Evolutionary conservation across 1,140 invertebrate genomes (phyloP), one percentile per base, ranked within the genome.

Genomic region (Colletes latitarsis): DNA sequence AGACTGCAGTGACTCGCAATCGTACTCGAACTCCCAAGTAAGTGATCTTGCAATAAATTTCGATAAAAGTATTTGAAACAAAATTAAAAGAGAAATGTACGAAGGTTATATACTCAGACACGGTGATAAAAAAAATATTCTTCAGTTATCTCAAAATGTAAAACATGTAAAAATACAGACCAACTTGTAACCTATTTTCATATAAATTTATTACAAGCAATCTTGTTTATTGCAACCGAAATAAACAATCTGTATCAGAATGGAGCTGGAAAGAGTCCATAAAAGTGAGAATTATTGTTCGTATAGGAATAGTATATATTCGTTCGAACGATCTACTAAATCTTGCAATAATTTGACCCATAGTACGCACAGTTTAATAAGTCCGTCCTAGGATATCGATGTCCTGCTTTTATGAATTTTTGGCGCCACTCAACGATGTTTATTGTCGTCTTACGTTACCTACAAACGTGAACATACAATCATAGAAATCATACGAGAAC

Each of bases 1-100:
- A 52, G 95, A 96, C 80, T 94, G 94, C 72, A 93, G 91, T 82
- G 94, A 94, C 81, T 93, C 94, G 5, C 91, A 92, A 58, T 89
- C 90, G 55, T 94, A 93, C 66, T 92, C 92, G 39, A 94, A 93
- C 88, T 92, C 93, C 12, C 93, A 94, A 87, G 93, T 93, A 79
- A 76, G 76, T 58, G 49, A 12, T 49, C 10, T 10, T 10, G 10
- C 6, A 46, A 46, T 8, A 46, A 46, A 46, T 3, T 46, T 46
- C 43, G 5, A 9, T 43, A 10, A 49, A 49, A 12, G 10, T 49
- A 49, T 12, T 9, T 49, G 1, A 49, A 49, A 49, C 10, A 12
- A 49, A 49, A 12, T 49, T 49, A 9, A 49, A 49, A 12, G 10
- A 49, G 49, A 49, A 49, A 49, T 12, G 8, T 6, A 43, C 43